Evolutionary conservation across 2,113 vertebrate genomes (phyloP).

Genomic region (Mustelus asterias): DNA sequence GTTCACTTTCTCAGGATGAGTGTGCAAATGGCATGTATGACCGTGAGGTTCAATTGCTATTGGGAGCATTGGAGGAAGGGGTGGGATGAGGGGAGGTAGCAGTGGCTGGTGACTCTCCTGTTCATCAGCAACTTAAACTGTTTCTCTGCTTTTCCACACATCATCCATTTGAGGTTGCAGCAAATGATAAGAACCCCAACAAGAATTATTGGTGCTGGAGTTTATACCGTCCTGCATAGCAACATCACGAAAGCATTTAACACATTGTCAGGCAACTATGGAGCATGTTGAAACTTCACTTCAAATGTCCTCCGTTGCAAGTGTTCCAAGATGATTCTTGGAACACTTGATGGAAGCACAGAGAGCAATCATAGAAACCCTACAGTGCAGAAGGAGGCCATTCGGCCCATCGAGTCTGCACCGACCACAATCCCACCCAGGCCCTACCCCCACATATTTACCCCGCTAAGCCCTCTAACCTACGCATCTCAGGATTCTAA

Average conservation of each 20-base stretch:
- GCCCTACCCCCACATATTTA: too few relatives aligned
- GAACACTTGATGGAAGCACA: too few relatives aligned
- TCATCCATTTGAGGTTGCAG: not conserved
- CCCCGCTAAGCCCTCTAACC: too few relatives aligned
- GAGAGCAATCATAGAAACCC: too few relatives aligned
- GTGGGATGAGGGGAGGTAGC: not conserved
- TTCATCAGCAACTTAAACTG: not conserved
- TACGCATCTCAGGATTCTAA: too few relatives aligned
- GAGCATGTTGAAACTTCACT: not conserved
- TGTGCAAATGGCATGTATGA: not conserved
- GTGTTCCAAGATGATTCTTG: not conserved
- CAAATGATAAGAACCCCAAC: not conserved
- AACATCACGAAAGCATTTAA: not conserved
- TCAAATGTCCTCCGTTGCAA: not conserved
- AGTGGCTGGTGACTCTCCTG: not conserved
- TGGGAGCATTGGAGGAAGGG: not conserved
- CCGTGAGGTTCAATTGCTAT: not conserved
- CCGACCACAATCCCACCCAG: too few relatives aligned
- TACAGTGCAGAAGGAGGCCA: too few relatives aligned
- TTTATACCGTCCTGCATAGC: not conserved
- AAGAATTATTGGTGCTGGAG: too few relatives aligned
- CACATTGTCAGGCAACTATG: not conserved
- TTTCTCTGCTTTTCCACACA: not conserved
- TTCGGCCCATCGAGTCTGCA: too few relatives aligned
- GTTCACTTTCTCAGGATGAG: not conserved